Conservation (phyloP, 1,140 invertebrate genomes). For the Cataglyphis hispanica region DNA sequence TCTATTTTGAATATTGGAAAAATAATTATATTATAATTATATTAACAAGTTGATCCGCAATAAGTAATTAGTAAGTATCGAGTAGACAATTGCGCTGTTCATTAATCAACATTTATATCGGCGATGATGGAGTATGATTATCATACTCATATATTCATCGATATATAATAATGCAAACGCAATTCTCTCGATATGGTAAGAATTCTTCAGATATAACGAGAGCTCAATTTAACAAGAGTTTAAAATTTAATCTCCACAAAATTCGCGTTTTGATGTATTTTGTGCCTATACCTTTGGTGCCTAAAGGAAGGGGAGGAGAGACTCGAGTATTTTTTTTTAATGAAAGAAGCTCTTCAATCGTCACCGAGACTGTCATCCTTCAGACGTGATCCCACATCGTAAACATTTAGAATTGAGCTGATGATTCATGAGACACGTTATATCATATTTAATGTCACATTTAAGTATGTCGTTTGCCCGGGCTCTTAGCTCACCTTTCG, state of each 20-base stretch:
- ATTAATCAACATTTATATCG: conserved; percentile 21
- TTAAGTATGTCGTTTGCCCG: conserved; percentile 26
- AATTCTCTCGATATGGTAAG: background rate
- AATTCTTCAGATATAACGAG: background rate
- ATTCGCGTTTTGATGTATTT: background rate
- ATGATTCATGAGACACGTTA: conserved; percentile 55
- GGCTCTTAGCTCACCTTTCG: conserved; percentile 69
- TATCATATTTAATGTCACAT: conserved; percentile 51
- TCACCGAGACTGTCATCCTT: background rate
- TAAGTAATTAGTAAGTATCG: conserved; percentile 21
- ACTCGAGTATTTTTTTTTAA: background rate
- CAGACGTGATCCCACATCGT: conserved; percentile 26
- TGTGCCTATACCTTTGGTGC: background rate
- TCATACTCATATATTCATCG: background rate
- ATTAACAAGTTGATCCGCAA: conserved; percentile 11
- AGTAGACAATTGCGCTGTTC: background rate
- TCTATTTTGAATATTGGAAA: background rate
- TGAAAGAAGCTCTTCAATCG: conserved; percentile 23
- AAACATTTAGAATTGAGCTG: conserved; percentile 30
- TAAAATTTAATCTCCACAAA: background rate
- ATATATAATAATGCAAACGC: background rate
- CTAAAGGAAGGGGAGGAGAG: background rate
- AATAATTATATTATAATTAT: too few species aligned
- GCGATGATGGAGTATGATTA: conserved; percentile 8
- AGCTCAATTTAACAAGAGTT: background rate